phyloP scores from a whole-genome alignment of 1,140 invertebrate species.

The Goniozus legneri region DNA sequence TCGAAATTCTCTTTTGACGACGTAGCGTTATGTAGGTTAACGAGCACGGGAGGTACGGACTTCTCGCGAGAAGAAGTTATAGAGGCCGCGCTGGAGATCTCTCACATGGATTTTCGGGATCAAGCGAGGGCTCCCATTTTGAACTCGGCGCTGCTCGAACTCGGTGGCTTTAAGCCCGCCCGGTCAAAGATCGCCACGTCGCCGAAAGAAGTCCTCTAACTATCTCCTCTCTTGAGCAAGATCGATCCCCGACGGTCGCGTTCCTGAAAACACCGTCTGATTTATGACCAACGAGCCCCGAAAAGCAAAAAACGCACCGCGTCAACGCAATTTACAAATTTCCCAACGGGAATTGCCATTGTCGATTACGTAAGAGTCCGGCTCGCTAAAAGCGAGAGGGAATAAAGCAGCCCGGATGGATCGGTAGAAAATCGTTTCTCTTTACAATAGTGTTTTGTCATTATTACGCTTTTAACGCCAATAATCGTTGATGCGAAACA shows the following conservation, averaged over 20 bases:
- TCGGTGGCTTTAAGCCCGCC: conserved; percentile 3
- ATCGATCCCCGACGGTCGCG: neutral
- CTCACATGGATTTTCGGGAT: conserved; percentile 15
- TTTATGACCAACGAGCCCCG: neutral
- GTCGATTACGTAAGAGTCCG: too few relatives aligned
- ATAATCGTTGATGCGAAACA: too few relatives aligned
- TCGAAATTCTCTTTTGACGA: too few relatives aligned
- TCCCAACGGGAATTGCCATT: neutral
- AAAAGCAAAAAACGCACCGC: neutral
- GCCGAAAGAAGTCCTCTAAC: neutral
- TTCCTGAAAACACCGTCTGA: neutral
- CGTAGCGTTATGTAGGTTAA: conserved; percentile 15
- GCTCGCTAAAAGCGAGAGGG: too few relatives aligned
- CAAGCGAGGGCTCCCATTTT: conserved; percentile 11
- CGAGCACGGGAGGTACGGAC: conserved; percentile 9
- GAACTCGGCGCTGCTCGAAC: conserved; percentile 3
- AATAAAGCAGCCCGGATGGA: too few relatives aligned
- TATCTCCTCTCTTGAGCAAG: neutral
- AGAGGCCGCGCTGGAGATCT: conserved; percentile 14
- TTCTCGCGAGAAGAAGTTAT: conserved; percentile 11
- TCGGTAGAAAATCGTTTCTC: too few relatives aligned
- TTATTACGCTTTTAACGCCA: too few relatives aligned
- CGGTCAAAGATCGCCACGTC: neutral
- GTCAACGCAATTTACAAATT: too few relatives aligned
- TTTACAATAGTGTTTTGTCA: too few relatives aligned